These are phyloP conservation scores for Drosophila subobscura DNA, from an alignment of 1,140 invertebrate genomes.

Conservation along the genomic window DNA sequence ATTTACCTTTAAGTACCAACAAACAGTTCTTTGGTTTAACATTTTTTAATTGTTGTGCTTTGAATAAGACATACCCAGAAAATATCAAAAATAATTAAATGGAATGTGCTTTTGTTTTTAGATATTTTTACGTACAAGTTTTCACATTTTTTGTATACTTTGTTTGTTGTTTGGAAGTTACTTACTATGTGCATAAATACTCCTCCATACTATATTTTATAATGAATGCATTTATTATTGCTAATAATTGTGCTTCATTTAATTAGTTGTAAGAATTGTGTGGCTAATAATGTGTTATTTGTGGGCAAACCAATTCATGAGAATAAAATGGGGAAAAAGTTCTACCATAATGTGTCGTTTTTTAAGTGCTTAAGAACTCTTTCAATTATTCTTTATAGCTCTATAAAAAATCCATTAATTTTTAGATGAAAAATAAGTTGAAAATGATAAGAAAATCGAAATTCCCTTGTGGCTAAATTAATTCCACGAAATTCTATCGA, in stretches of 20 bases:
- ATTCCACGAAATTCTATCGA: neutral
- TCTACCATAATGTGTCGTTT: no score
- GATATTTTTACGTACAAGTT: slow-evolving; percentile 79
- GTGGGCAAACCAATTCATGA: no score
- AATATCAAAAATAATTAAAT: slow-evolving; percentile 46
- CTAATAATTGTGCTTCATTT: neutral
- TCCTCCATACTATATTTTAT: neutral
- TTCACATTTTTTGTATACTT: slow-evolving; percentile 58
- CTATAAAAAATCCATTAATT: no score
- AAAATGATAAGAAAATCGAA: neutral
- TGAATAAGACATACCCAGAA: slow-evolving; percentile 26
- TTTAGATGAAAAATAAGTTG: slow-evolving; percentile 2
- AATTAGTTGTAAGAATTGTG: no score
- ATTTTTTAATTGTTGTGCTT: slow-evolving; percentile 74
- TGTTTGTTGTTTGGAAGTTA: slow-evolving; percentile 65
- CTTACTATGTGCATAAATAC: neutral
- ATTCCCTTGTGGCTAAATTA: no score
- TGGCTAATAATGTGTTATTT: no score
- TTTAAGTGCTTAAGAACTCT: no score
- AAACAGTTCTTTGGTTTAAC: slow-evolving; percentile 40
- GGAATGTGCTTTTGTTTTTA: slow-evolving; percentile 80
- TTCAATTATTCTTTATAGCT: no score
- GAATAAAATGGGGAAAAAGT: no score
- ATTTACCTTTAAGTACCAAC: slow-evolving; percentile 21
- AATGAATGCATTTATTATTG: slow-evolving; percentile 1